phyloP scores from a whole-genome alignment of 1,140 invertebrate species.

The Heterodera schachtii region DNA sequence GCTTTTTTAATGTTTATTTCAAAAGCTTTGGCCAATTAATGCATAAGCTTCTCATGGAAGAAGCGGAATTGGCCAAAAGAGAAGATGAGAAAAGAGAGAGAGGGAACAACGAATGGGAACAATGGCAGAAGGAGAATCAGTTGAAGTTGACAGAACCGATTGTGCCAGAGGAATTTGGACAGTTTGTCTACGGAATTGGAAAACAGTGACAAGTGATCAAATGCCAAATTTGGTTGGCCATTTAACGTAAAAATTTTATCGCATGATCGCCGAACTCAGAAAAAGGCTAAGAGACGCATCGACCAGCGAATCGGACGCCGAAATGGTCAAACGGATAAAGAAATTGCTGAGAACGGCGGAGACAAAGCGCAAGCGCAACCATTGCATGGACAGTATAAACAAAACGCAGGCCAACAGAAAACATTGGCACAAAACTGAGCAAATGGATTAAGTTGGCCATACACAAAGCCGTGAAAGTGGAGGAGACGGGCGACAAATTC shows the following conservation, averaged over 20 bases:
- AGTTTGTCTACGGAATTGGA: conserved; percentile 25
- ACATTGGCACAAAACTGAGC: background rate
- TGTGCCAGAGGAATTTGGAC: conserved; percentile 35
- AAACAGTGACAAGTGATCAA: conserved; percentile 31
- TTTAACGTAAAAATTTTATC: conserved; percentile 27
- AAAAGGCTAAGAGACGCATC: conserved; percentile 17
- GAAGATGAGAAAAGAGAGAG: background rate
- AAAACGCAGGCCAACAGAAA: conserved; percentile 34
- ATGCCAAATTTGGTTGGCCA: background rate
- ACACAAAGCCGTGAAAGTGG: conserved; percentile 49
- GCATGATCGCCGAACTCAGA: conserved; percentile 39
- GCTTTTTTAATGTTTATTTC: background rate
- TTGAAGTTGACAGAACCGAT: conserved; percentile 15
- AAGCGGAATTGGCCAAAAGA: conserved; percentile 3
- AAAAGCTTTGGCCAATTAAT: background rate
- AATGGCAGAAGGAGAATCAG: conserved; percentile 41
- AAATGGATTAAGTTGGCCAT: conserved; percentile 30
- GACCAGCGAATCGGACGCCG: conserved; percentile 34
- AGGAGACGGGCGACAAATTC: conserved; percentile 47
- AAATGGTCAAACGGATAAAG: conserved; percentile 31
- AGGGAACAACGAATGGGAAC: conserved; percentile 20
- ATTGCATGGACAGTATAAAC: conserved; percentile 46
- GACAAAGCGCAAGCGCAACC: conserved; percentile 46
- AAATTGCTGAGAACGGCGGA: conserved; percentile 35
- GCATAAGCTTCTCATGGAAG: conserved; percentile 21